Base-by-base conservation (phyloP, 2,888 invertebrate genomes). In the Tipula confusa region DNA sequence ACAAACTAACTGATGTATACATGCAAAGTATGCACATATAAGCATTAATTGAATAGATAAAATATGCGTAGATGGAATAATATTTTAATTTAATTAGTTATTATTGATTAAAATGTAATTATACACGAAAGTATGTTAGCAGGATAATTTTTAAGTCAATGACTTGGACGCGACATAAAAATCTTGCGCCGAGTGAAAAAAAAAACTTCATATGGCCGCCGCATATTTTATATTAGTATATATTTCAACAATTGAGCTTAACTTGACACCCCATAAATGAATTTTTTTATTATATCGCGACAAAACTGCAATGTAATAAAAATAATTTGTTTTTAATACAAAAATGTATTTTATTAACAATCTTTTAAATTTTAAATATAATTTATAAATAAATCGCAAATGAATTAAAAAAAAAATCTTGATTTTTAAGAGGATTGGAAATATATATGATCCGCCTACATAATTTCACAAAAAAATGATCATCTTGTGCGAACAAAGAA, bases 381-480 rank as follows among this genome's bases (percentile, higher is more conserved):
- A 64, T 64, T 64, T 64, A 48, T 48, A 64, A 64, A 64, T 64
- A 64, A 64, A 64, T 64, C n/a, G 64, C 64, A 64, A 64, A 64
- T 24, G 64, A 64, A 64, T 64, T 64, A 64, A 64, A 64, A 64
- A 64, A 64, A 64, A 64, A 64, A 24, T 64, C 64, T 64, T 64
- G 24, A 64, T 64, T 64, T 64, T 64, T 64, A 64, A 64, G 64
- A 64, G 64, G 64, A 64, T 64, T 64, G 64, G 64, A 64, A 64
- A 64, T 64, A 24, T 64, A 64, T 64, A 64, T 24, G 64, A 64
- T 64, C 64, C 64, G 64, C 64, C 64, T 64, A 64, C 64, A 64
- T 64, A 11, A 24, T 64, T 64, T 64, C 9, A n/a, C n/a, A n/a
- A 24, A 24, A 24, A 64, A 64, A 64, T 64, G 24, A 24, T 64